phyloP scores from a whole-genome alignment of 2,888 invertebrate species.

The Iphiclides podalirius region DNA sequence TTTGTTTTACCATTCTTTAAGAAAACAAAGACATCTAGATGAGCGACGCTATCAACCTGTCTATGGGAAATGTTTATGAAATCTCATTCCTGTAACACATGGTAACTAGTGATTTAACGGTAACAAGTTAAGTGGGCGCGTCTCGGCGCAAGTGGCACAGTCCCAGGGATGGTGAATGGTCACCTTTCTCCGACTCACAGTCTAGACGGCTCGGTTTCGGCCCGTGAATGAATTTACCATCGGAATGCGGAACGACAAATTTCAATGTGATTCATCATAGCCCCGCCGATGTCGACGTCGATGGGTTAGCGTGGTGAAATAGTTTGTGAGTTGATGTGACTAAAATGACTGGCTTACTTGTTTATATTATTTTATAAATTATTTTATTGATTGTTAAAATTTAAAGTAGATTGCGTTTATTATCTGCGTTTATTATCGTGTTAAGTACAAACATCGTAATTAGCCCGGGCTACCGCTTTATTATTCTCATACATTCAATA shows the following conservation, averaged over 20 bases:
- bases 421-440: too few relatives aligned
- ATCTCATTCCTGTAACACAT: constrained; percentile 9
- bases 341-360: background rate
- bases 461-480: too few relatives aligned
- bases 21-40: too few relatives aligned
- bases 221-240: constrained; percentile 74
- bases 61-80: background rate
- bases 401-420: too few relatives aligned
- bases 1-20: too few relatives aligned
- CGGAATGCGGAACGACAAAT: constrained; percentile 74
- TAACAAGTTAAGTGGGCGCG: constrained; percentile 53
- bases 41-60: background rate
- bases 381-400: too few relatives aligned
- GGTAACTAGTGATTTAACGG: constrained; percentile 36
- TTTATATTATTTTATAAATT: constrained; percentile 32
- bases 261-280: constrained; percentile 58
- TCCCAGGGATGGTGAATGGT: constrained; percentile 68
- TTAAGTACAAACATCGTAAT: too few relatives aligned
- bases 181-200: constrained; percentile 79
- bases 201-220: constrained; percentile 71
- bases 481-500: too few relatives aligned
- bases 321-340: background rate
- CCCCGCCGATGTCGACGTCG: background rate
- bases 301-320: constrained; percentile 18
- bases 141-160: constrained; percentile 50